A percentile compares a stretch with the other conserved stretches of the same genome.
Conservation (phyloP, 2,797 vertebrate species). For the Falco biarmicus region DNA sequence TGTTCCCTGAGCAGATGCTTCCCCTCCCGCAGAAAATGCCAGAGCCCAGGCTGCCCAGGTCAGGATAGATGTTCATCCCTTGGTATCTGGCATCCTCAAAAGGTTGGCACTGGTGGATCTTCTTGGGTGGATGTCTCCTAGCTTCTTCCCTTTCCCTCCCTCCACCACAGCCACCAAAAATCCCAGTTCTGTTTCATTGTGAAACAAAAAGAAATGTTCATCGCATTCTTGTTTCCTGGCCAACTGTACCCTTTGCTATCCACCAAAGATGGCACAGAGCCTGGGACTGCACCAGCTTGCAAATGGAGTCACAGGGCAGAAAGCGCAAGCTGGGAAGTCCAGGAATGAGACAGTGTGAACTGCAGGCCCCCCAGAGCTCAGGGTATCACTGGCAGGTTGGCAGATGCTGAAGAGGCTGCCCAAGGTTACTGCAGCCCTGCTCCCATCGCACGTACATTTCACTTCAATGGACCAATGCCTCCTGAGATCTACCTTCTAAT, state of each 20-base stretch:
- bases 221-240: slow-evolving; percentile 22
- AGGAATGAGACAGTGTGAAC: background rate
- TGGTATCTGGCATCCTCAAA: background rate
- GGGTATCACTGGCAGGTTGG: background rate
- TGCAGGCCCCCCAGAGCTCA: background rate
- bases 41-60: background rate
- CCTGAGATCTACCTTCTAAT: background rate
- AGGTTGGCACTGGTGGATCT: background rate
- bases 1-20: background rate
- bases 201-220: background rate
- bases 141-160: background rate
- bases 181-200: background rate
- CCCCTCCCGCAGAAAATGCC: background rate
- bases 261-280: background rate
- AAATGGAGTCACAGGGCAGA: background rate
- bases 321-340: background rate
- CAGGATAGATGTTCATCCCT: background rate
- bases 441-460: background rate
- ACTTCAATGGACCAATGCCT: background rate
- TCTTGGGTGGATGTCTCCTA: background rate
- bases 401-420: background rate
- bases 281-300: background rate
- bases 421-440: background rate
- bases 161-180: background rate
- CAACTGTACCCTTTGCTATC: slow-evolving; percentile 28